Evolutionary conservation across 2,888 invertebrate genomes (phyloP).

Genomic region (Furcula furcula): DNA sequence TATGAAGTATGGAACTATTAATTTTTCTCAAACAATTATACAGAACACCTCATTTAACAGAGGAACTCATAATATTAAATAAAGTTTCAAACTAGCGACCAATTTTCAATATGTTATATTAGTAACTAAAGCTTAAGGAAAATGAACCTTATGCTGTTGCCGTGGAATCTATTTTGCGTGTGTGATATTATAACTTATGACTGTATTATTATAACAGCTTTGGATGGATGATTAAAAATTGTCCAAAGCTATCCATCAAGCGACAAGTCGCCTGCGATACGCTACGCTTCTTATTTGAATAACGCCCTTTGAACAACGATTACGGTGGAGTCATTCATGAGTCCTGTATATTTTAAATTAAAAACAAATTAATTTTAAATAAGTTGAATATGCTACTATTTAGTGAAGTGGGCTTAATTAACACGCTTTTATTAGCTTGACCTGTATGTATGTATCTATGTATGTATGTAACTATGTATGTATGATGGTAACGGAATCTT

Average conservation of each 20-base stretch:
- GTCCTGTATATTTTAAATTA: no score
- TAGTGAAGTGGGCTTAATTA: no score
- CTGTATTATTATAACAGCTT: conserved; percentile 12
- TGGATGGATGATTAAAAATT: conserved; percentile 69
- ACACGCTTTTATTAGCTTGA: no score
- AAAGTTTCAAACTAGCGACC: no score
- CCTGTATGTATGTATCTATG: no score
- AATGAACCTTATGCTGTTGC: neutral
- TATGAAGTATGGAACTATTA: no score
- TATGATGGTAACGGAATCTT: no score
- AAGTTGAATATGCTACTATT: no score
- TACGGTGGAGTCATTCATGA: conserved; percentile 11
- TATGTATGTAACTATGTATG: no score
- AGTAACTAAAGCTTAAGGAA: neutral
- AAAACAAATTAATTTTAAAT: no score
- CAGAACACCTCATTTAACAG: conserved; percentile 47
- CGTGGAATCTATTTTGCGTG: conserved; percentile 15
- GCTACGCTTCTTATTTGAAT: conserved; percentile 69
- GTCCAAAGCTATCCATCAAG: conserved; percentile 71
- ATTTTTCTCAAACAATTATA: conserved; percentile 17
- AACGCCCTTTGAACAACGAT: conserved; percentile 35
- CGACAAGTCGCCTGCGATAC: conserved; percentile 62
- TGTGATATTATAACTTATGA: conserved; percentile 10
- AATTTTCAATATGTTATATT: conserved; percentile 3
- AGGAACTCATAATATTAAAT: conserved; percentile 46